These are phyloP conservation scores for Ruditapes philippinarum DNA, from an alignment of 1,140 invertebrate genomes.

Conservation along the genomic window DNA sequence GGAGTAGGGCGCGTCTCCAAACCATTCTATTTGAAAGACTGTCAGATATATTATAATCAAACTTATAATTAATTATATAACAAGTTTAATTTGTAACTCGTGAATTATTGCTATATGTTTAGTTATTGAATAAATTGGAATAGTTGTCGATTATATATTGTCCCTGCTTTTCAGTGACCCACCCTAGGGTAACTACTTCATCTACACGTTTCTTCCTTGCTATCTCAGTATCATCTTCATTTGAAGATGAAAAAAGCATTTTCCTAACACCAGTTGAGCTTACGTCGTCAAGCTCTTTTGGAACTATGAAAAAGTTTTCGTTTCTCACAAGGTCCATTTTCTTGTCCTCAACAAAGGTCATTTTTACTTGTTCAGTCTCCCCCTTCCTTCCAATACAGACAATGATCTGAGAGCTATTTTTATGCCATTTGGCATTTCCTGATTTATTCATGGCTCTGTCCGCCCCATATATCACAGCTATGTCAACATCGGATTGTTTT, in stretches of 20 bases:
- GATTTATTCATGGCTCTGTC: constrained; percentile 35
- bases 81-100: no score
- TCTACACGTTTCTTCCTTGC: not conserved
- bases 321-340: constrained; percentile 9
- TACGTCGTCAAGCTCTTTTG: constrained; percentile 44
- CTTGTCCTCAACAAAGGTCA: constrained; percentile 23
- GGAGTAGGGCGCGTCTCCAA: no score
- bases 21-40: no score
- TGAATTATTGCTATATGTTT: no score
- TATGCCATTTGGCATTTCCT: constrained; percentile 47
- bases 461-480: constrained; percentile 42
- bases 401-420: not conserved
- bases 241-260: not conserved
- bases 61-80: no score
- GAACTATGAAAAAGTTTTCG: constrained; percentile 35
- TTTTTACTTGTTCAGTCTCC: constrained; percentile 19
- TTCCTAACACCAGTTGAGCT: constrained; percentile 33
- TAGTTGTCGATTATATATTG: not conserved
- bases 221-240: not conserved
- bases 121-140: not conserved
- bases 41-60: no score
- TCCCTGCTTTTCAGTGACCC: not conserved
- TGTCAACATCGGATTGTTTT: not conserved
- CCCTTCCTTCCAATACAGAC: constrained; percentile 50
- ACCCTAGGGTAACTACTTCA: not conserved